Percentiles rank a stretch among this genome's conserved stretches.
Conservation (phyloP, 23 tunicate species). For the Halocynthia roretzi region DNA sequence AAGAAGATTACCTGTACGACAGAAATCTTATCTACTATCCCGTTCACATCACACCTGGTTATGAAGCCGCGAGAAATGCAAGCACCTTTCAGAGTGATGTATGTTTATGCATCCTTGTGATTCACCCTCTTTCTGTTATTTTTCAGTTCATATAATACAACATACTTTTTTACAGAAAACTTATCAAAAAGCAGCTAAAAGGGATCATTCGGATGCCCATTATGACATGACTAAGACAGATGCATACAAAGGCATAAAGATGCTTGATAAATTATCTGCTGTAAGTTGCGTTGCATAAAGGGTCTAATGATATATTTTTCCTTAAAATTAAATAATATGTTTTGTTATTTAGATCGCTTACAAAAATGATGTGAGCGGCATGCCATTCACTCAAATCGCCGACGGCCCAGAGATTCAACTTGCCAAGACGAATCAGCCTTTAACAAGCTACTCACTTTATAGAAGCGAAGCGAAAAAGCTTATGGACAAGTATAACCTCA, state of each 20-base stretch:
- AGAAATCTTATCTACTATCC: slow-evolving; percentile 92
- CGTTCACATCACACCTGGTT: slow-evolving; percentile 93
- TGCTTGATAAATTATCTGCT: slow-evolving; percentile 45
- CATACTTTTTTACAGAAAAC: background rate
- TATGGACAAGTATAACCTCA: slow-evolving; percentile 83
- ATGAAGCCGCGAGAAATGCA: slow-evolving; percentile 77
- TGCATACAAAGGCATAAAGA: slow-evolving; percentile 40
- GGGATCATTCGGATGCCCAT: slow-evolving; percentile 34
- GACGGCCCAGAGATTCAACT: slow-evolving; percentile 56
- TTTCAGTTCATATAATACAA: too few relatives aligned
- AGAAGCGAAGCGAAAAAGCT: slow-evolving; percentile 84
- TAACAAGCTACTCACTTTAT: slow-evolving; percentile 79
- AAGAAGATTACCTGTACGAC: slow-evolving; percentile 97
- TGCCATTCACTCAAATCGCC: slow-evolving; percentile 52
- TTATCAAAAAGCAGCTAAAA: slow-evolving; percentile 52
- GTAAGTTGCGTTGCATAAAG: slow-evolving; percentile 25
- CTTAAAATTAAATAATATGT: background rate
- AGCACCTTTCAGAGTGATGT: slow-evolving; percentile 72
- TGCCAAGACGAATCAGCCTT: slow-evolving; percentile 49
- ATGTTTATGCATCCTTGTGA: slow-evolving; percentile 7
- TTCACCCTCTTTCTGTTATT: background rate
- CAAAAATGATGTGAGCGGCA: slow-evolving; percentile 34
- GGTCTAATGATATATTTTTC: background rate
- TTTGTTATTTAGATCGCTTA: slow-evolving; percentile 35
- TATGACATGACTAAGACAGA: slow-evolving; percentile 66